Evolutionary conservation across 2,797 vertebrate genomes (phyloP), one percentile per base, ranked within the genome.

Genomic region (Oreochromis mossambicus): DNA sequence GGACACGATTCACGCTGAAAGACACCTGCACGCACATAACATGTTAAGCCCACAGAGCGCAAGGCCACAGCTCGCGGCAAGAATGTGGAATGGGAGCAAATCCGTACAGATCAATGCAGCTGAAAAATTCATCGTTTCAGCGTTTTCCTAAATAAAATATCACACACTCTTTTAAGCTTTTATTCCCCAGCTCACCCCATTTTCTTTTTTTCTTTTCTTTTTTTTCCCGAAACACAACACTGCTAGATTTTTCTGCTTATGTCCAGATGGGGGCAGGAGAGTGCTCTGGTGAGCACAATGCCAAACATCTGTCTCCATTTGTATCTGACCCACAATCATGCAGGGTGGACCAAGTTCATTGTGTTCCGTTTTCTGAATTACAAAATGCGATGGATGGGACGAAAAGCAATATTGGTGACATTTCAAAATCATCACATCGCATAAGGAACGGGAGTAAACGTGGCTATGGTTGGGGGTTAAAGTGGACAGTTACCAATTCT

Each of bases 211-310:
- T 24, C 12, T 70, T 17, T 48, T 48, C 7, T n/a, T 51, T 19
- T 70, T 17, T 26, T 7, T 32, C 52, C 17, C 73, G 41, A 17
- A 41, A 36, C 66, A 34, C 24, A 32, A 29, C 8, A n/a, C 54
- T 63, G 68, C 19, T 85, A 84, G 86, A 78, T 75, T 90, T 63
- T 94, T 93, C 86, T 55, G 36, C 5, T 43, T 88, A 81, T 86
- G 90, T 92, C 95, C 95, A 95, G 94, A 82, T 88, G 96, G 92
- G 91, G 95, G 95, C 95, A 94, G 91, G 83, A 94, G 92, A 91
- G 94, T 24, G 93, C 91, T 94, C 94, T 5, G 63, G 52, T 84
- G 87, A 91, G 80, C 61, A 56, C 34, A 14, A n/a, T 68, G 89
- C 86, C 91, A 91, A 90, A 92, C 86, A 87, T 89, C 86, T 89